Evolutionary conservation across 2,113 vertebrate genomes (phyloP).

Genomic region (Rhadina sibilatrix): DNA sequence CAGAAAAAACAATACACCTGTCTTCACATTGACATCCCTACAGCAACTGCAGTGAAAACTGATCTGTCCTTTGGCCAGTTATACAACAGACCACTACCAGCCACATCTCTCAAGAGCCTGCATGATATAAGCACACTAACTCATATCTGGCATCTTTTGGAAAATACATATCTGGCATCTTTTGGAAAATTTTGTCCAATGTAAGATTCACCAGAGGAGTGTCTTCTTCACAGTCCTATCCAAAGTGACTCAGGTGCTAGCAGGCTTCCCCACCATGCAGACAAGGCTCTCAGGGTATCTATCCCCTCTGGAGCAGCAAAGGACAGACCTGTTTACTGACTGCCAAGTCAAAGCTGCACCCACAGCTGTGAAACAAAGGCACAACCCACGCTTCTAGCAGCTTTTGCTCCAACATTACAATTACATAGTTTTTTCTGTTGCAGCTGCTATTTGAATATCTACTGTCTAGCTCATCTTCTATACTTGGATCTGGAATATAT

Average conservation of each 20-base stretch:
- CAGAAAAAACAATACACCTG: background rate
- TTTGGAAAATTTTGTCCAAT: background rate
- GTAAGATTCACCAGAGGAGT: background rate
- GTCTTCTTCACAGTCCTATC: background rate
- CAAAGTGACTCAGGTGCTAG: background rate
- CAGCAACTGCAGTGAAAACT: background rate
- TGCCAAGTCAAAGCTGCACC: background rate
- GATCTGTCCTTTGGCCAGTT: background rate
- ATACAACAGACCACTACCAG: background rate
- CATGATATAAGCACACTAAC: background rate
- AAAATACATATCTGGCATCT: background rate
- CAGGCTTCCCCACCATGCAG: background rate
- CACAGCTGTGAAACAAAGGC: background rate
- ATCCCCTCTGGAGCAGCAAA: background rate
- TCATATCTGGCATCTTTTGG: background rate
- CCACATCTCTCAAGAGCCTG: background rate
- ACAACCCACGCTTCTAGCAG: background rate
- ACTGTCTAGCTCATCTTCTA: background rate
- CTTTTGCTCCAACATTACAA: background rate
- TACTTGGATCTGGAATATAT: background rate
- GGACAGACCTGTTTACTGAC: background rate
- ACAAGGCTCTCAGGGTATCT: background rate
- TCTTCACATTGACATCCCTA: background rate
- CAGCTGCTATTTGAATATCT: background rate
- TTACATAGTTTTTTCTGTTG: background rate